Evolutionary conservation across 2,113 vertebrate genomes (phyloP).

Genomic region (Platichthys flesus): DNA sequence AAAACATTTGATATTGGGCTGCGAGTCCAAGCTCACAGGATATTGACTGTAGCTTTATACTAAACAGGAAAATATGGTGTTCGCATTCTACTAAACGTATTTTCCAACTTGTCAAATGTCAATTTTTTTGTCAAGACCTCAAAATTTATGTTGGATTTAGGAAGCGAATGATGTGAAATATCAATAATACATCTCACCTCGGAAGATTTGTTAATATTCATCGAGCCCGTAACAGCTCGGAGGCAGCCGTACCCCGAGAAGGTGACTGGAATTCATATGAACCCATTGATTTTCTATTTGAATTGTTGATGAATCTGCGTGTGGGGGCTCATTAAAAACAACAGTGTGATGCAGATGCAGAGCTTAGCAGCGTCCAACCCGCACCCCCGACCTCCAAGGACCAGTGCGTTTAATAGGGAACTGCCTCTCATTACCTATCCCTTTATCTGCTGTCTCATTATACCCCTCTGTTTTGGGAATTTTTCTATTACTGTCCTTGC

Average conservation of each 20-base stretch:
- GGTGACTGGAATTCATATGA: conserved; percentile 21
- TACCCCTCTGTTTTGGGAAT: conserved; percentile 48
- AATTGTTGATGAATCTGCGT: conserved; percentile 39
- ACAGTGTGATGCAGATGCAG: conserved; percentile 14
- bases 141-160: neutral
- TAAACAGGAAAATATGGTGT: neutral
- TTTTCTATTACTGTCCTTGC: conserved; percentile 55
- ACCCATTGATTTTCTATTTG: conserved; percentile 30
- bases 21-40: neutral
- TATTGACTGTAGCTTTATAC: neutral
- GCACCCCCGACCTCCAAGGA: conserved; percentile 57
- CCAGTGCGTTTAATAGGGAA: conserved; percentile 35
- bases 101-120: neutral
- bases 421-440: conserved; percentile 65
- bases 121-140: neutral
- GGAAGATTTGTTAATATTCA: neutral
- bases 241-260: neutral
- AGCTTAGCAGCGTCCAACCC: conserved; percentile 19
- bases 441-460: conserved; percentile 70
- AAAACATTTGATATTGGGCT: too few species aligned
- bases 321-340: conserved; percentile 51
- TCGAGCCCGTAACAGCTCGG: neutral
- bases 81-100: neutral
- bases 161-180: neutral
- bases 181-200: neutral